These are phyloP conservation scores for Asobara japonica DNA, from an alignment of 1,140 invertebrate species.

Conservation along the genomic window DNA sequence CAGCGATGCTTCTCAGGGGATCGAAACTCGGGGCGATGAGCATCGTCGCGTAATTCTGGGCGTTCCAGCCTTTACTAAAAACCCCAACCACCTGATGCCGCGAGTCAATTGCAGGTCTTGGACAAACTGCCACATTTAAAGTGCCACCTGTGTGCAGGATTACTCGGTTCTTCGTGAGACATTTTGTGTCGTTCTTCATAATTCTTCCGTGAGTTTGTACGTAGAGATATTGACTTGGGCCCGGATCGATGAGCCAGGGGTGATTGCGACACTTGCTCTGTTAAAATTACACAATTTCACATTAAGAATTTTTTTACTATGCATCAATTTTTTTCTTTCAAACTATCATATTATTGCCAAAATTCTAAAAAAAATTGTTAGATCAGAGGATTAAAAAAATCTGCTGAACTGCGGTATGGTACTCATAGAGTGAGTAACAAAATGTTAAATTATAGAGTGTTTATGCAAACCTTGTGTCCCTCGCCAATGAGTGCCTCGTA, in stretches of 20 bases:
- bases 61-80: slow-evolving; percentile 84
- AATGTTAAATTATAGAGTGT: neutral
- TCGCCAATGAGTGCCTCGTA: slow-evolving; percentile 69
- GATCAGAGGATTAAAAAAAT: too few relatives aligned
- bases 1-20: slow-evolving; percentile 74
- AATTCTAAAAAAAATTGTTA: too few relatives aligned
- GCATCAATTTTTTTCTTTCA: too few relatives aligned
- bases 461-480: slow-evolving; percentile 71
- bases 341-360: too few relatives aligned
- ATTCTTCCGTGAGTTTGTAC: slow-evolving; percentile 74
- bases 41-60: slow-evolving; percentile 65
- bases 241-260: slow-evolving; percentile 83
- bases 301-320: too few relatives aligned
- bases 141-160: slow-evolving; percentile 76
- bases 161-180: slow-evolving; percentile 77
- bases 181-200: slow-evolving; percentile 69
- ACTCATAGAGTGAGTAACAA: too few relatives aligned
- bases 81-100: slow-evolving; percentile 76
- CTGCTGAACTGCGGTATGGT: too few relatives aligned
- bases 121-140: slow-evolving; percentile 76
- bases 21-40: slow-evolving; percentile 71
- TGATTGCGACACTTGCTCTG: slow-evolving; percentile 80
- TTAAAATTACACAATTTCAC: slow-evolving; percentile 11
- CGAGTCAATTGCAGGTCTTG: slow-evolving; percentile 69
- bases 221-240: slow-evolving; percentile 75